Base-by-base conservation (phyloP, 1,140 invertebrate genomes). In the Formica exsecta region DNA sequence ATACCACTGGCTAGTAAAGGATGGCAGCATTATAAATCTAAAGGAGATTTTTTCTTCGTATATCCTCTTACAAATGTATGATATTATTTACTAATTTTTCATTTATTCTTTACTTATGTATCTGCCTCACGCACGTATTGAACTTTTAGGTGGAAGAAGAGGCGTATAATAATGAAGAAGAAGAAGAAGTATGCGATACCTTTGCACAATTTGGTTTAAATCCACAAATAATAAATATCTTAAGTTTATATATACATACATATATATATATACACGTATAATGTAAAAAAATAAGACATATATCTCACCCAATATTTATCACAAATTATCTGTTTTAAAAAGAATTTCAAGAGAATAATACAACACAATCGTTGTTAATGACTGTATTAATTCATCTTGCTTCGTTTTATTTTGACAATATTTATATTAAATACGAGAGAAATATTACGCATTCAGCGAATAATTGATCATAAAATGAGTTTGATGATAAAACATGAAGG, bases 1-100 rank as follows among this genome's bases (percentile, higher is more conserved):
- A 95, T 98, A 79, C 96, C 96, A 77, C 94, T 98, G 25, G 97
- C 97, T 61, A 98, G 97, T 2, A 96, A 97, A 92, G 97, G 97
- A 38, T 99, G 98, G 98, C 93, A 96, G 25, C 96, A 98, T 92
- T 90, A 94, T 29, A 97, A 98, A 94, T 97, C 98, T 0, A 97
- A 96, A 93, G 97, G 97, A 36, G 98, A 99, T 95, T 96, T 96
- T 93, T 98, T 99, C 92, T 97, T 96, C 1, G 96, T 99, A 38
- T 95, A 97, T 89, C 95, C 96, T 94, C 71, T 88, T 94, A 13
- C 38, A 6, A 93, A 95, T 87, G 93, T 95, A 93, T 93, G 51
- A 68, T 68, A 62, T 59, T 9, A 68, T 51, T 25, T 51, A 22
- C 32, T 41, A 54, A 54, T 38, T 62, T 85, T 88, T 22, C 59